Evolutionary conservation across 2,888 invertebrate genomes (phyloP).

Genomic region (Adelognathus sp.): DNA sequence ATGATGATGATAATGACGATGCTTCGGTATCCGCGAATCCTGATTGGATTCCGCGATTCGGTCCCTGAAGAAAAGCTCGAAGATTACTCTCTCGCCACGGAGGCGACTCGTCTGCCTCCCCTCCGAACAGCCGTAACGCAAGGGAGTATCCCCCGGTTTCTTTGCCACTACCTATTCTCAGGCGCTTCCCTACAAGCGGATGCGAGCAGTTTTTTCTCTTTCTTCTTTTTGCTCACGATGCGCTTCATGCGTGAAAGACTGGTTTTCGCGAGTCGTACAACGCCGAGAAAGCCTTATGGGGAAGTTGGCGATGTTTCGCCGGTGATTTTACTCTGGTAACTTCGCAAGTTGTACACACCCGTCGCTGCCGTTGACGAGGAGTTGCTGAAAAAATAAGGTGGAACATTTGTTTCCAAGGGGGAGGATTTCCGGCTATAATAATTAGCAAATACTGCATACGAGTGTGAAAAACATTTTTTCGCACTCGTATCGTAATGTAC

Average conservation of each 20-base stretch:
- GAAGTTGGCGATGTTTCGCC: slow-evolving; percentile 15
- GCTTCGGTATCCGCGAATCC: slow-evolving; percentile 17
- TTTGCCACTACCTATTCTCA: slow-evolving; percentile 8
- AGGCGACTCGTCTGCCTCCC: neutral
- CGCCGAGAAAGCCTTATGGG: slow-evolving; percentile 28
- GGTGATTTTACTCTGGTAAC: neutral
- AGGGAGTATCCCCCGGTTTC: slow-evolving; percentile 12
- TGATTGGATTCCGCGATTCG: slow-evolving; percentile 60
- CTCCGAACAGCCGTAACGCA: neutral
- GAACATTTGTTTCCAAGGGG: too few species aligned
- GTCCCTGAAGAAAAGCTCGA: slow-evolving; percentile 20
- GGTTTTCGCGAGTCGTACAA: slow-evolving; percentile 29
- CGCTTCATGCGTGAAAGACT: slow-evolving; percentile 18
- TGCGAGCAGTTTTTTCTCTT: slow-evolving; percentile 5
- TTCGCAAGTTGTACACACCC: neutral
- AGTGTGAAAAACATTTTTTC: too few species aligned
- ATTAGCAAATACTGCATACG: too few species aligned
- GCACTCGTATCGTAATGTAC: too few species aligned
- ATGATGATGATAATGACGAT: slow-evolving; percentile 21
- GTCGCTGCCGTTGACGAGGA: too few species aligned
- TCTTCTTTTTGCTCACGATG: slow-evolving; percentile 34
- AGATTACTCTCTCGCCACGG: neutral
- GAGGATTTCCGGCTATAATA: too few species aligned
- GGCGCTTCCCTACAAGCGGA: slow-evolving; percentile 9
- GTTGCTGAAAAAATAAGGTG: too few species aligned